A percentile compares a stretch with the other conserved stretches of the same genome.
phyloP scores from a whole-genome alignment of 2,888 invertebrate genomes.

The Apamea anceps region DNA sequence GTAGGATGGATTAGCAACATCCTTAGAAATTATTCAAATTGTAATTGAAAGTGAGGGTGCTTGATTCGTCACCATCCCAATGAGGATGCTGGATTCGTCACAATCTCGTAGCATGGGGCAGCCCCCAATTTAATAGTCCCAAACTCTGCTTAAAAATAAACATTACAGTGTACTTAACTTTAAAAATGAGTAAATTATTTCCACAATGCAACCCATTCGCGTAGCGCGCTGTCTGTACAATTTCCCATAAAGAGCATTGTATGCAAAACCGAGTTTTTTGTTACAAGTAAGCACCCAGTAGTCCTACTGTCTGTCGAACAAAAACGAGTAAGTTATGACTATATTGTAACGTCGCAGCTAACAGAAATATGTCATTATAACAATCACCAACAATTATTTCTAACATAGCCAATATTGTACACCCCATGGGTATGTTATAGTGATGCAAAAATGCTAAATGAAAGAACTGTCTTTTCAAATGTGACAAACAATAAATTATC shows the following conservation, averaged over 20 bases:
- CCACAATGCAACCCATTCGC: background rate
- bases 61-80: too few relatives aligned
- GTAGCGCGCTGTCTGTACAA: constrained; percentile 53
- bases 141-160: background rate
- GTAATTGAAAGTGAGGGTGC: too few relatives aligned
- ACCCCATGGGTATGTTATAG: too few relatives aligned
- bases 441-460: too few relatives aligned
- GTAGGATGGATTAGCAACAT: too few relatives aligned
- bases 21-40: too few relatives aligned
- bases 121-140: background rate
- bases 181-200: background rate
- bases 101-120: background rate
- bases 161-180: background rate
- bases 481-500: too few relatives aligned
- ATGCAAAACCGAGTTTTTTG: constrained; percentile 61
- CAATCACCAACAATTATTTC: too few relatives aligned
- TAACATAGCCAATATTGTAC: too few relatives aligned
- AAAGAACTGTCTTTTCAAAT: too few relatives aligned
- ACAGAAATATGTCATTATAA: constrained; percentile 5
- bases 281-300: constrained; percentile 14
- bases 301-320: constrained; percentile 38
- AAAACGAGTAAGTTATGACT: constrained; percentile 40
- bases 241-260: constrained; percentile 66
- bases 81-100: too few relatives aligned
- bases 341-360: constrained; percentile 18